Conservation (phyloP, 2,888 invertebrate genomes). For the Byasa hedistus region DNA sequence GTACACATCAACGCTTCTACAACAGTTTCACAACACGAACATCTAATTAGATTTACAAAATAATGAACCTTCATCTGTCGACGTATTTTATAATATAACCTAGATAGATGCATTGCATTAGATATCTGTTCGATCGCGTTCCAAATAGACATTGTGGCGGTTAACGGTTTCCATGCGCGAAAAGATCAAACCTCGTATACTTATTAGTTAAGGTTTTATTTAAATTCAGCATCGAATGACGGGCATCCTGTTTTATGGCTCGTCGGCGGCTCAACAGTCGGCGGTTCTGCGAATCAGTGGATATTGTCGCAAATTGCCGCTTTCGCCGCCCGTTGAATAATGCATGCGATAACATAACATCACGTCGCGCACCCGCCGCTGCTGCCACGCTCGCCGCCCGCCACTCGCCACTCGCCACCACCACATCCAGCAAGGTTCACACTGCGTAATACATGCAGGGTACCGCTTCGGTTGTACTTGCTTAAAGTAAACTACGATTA, state of each 20-base stretch:
- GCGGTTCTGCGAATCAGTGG: slow-evolving; percentile 75
- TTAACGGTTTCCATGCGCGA: slow-evolving; percentile 25
- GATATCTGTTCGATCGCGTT: slow-evolving; percentile 5
- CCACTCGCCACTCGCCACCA: neutral
- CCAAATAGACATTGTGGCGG: slow-evolving; percentile 5
- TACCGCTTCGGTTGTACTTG: neutral
- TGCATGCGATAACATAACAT: slow-evolving; percentile 78
- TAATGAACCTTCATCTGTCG: slow-evolving; percentile 18
- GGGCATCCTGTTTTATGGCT: slow-evolving; percentile 72
- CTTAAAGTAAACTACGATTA: neutral
- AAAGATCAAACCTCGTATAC: slow-evolving; percentile 37
- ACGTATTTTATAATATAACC: slow-evolving; percentile 24
- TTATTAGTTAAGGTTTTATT: slow-evolving; percentile 54
- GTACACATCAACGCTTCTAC: neutral
- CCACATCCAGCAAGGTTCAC: slow-evolving; percentile 13
- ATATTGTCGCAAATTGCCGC: slow-evolving; percentile 80
- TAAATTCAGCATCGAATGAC: slow-evolving; percentile 73
- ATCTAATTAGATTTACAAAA: slow-evolving; percentile 22
- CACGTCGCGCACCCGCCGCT: slow-evolving; percentile 60
- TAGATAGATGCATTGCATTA: slow-evolving; percentile 4
- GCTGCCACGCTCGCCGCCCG: slow-evolving; percentile 36
- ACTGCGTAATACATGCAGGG: neutral
- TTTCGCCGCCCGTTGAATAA: slow-evolving; percentile 78
- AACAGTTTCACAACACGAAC: slow-evolving; percentile 5
- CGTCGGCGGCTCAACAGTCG: slow-evolving; percentile 72